phyloP scores from a whole-genome alignment of 2,113 vertebrate genomes.

The Amazona guildingii region DNA sequence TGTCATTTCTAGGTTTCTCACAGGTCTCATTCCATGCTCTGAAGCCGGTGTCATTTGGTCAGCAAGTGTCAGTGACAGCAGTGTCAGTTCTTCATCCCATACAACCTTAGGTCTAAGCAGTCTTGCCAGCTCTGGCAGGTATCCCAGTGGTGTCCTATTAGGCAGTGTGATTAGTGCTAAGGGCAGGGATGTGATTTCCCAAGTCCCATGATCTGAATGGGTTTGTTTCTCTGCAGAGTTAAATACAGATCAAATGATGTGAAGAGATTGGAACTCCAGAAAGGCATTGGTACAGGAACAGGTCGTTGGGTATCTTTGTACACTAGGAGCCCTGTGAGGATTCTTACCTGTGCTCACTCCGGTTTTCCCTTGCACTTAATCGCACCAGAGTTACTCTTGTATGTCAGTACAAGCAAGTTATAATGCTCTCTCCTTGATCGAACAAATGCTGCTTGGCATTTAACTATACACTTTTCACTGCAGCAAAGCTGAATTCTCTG shows the following conservation, averaged over 20 bases:
- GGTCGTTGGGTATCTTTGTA: neutral
- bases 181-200: neutral
- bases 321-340: neutral
- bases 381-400: neutral
- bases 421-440: neutral
- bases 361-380: neutral
- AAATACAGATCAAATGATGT: neutral
- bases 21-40: neutral
- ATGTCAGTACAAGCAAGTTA: neutral
- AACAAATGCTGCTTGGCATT: neutral
- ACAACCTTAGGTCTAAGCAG: neutral
- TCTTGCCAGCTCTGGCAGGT: neutral
- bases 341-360: neutral
- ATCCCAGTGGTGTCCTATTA: rapidly evolving
- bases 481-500: neutral
- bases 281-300: neutral
- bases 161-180: neutral
- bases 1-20: neutral
- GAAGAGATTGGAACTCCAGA: neutral
- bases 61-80: neutral
- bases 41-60: neutral
- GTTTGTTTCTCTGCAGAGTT: neutral
- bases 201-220: neutral
- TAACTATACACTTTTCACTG: neutral
- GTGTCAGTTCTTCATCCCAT: neutral